Percentiles rank a stretch among this genome's conserved stretches.
Evolutionary conservation across 2,113 vertebrate species (phyloP).

Genomic region (Nematolebias whitei): DNA sequence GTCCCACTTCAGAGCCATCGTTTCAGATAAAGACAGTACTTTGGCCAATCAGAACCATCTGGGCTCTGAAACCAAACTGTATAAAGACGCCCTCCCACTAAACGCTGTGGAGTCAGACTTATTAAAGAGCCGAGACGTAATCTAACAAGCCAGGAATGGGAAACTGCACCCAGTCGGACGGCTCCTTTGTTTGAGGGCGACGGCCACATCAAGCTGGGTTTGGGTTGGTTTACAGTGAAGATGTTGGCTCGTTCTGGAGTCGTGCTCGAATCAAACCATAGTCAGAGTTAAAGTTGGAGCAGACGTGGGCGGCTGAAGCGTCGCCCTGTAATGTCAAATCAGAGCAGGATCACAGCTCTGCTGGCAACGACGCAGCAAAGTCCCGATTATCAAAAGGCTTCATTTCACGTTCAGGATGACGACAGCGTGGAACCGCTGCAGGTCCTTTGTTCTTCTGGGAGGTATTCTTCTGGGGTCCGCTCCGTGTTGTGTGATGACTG

Average conservation of each 20-base stretch:
- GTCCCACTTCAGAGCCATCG: neutral
- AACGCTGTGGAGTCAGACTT: conserved; percentile 31
- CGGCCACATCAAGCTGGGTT: conserved; percentile 50
- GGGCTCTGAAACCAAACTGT: conserved; percentile 1
- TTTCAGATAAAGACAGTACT: conserved; percentile 7
- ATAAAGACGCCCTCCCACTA: conserved; percentile 9
- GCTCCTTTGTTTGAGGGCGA: conserved; percentile 36
- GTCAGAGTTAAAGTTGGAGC: conserved; percentile 23
- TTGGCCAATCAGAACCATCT: conserved; percentile 37
- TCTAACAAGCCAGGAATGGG: conserved; percentile 24
- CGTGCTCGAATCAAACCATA: no score
- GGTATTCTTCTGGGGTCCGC: no score
- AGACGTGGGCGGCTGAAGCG: conserved; percentile 5
- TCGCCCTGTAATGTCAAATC: conserved; percentile 9
- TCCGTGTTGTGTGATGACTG: no score
- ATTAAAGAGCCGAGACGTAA: conserved; percentile 46
- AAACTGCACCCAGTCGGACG: conserved; percentile 27
- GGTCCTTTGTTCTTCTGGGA: no score
- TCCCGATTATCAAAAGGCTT: conserved; percentile 2
- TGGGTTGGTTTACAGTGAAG: conserved; percentile 39
- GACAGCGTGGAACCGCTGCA: no score
- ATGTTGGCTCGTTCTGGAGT: conserved; percentile 26
- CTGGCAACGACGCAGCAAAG: neutral
- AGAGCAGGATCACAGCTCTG: neutral
- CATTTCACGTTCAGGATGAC: no score